Evolutionary conservation across 2,797 vertebrate species (phyloP).

Genomic region (Erpetoichthys calabaricus): DNA sequence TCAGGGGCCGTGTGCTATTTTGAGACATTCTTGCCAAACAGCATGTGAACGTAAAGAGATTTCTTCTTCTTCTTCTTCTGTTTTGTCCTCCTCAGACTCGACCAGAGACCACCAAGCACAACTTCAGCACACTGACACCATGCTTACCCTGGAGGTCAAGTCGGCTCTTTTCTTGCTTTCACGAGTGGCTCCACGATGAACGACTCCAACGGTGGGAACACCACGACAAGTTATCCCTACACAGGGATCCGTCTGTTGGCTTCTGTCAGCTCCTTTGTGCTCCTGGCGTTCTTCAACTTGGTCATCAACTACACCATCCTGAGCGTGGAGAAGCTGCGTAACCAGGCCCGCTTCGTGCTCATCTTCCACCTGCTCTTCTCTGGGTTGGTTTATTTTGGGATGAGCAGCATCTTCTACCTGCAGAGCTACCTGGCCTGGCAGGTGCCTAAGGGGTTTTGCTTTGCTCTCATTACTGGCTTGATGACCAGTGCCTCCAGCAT

Average conservation of each 20-base stretch:
- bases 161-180: background rate
- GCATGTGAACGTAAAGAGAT: too few relatives aligned
- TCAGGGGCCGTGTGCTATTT: too few relatives aligned
- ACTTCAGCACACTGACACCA: background rate
- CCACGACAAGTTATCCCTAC: constrained; percentile 16
- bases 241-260: constrained; percentile 39
- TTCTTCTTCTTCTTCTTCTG: too few relatives aligned
- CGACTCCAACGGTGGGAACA: background rate
- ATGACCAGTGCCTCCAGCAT: constrained; percentile 52
- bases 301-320: constrained; percentile 52
- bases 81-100: too few relatives aligned
- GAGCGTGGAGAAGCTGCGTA: constrained; percentile 35
- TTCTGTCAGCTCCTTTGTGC: constrained; percentile 42
- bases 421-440: constrained; percentile 27
- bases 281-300: constrained; percentile 51
- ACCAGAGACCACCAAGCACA: background rate
- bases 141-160: background rate
- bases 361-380: constrained; percentile 50
- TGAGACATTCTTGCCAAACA: too few relatives aligned
- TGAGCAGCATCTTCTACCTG: constrained; percentile 42
- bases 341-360: constrained; percentile 49
- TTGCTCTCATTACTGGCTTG: constrained; percentile 30
- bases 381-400: constrained; percentile 42
- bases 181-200: background rate
- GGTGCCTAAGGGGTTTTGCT: constrained; percentile 21